Base-by-base conservation (phyloP, 2,797 vertebrate species). In the Sitta carolinensis region DNA sequence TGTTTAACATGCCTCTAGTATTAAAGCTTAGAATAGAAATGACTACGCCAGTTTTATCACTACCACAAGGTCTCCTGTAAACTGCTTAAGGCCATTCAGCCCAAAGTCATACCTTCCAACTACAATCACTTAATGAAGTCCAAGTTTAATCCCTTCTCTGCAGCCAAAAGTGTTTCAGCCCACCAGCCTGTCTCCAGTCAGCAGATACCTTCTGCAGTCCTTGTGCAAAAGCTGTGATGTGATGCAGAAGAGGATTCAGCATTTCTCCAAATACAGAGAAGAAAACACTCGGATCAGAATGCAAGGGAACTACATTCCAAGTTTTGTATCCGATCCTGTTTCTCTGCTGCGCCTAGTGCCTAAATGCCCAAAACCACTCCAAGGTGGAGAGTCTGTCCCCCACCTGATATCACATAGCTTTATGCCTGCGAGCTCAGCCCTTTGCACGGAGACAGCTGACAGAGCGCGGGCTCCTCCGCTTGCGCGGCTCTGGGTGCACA, bases 21-120 rank as follows among this genome's bases (percentile, higher is more conserved):
- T 93, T 40, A 72, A 90, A 84, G 29, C 22, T 70, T 89, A 72
- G 59, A 84, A 62, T 26, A 91, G 42, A 90, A 89, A 77, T 42
- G 0, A 51, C 69, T 59, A 32, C 7, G 70, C 3, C 18, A 38
- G 19, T 75, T 92, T 89, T 74, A 68, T 57, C 47, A 40, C 21
- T 68, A 55, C 54, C n/a, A 47, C 32, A 83, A 77, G 51, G n/a
- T 63, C 22, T 62, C 50, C 30, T 8, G 5, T 50, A 87, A 91
- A 85, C 14, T 72, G 11, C 16, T 45, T 54, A 10, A 72, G 62
- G 36, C 30, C n/a, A 62, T 69, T 76, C 30, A 66, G 19, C 8
- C 17, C 54, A 77, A 47, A 57, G 13, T 74, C 29, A 38, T 47
- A 34, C 16, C 26, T 77, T 54, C 34, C 34, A 80, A 42, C 23